Evolutionary conservation across 2,113 vertebrate genomes (phyloP).

Genomic region (Gadus macrocephalus): DNA sequence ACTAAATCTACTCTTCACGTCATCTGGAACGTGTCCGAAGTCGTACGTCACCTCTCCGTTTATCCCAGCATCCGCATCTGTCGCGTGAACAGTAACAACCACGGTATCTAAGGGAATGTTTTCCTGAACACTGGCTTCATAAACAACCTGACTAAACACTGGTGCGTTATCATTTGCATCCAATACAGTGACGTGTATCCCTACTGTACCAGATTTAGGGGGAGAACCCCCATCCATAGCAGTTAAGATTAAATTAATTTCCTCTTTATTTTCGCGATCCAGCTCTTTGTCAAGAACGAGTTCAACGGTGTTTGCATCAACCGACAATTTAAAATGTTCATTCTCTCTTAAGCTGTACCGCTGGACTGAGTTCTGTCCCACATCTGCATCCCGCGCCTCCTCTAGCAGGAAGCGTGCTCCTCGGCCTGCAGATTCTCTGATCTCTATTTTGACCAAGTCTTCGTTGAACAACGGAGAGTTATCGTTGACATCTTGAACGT

Average conservation of each 20-base stretch:
- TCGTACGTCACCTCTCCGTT: background rate
- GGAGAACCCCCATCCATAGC: background rate
- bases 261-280: background rate
- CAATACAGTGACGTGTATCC: background rate
- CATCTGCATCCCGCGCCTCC: conserved; percentile 54
- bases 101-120: background rate
- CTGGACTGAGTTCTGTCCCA: background rate
- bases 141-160: background rate
- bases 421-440: background rate
- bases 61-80: background rate
- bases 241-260: background rate
- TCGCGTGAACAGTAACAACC: background rate
- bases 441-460: background rate
- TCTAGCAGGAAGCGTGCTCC: conserved; percentile 73
- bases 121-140: background rate
- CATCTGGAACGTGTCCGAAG: background rate
- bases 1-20: conserved; percentile 35
- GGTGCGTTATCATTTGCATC: background rate
- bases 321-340: background rate
- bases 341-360: background rate
- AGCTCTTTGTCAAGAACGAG: background rate
- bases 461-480: conserved; percentile 48
- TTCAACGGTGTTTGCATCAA: background rate
- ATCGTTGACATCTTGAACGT: conserved; percentile 71
- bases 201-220: background rate